phyloP scores from a whole-genome alignment of 2,888 invertebrate genomes.

The Drosophila quinaria region DNA sequence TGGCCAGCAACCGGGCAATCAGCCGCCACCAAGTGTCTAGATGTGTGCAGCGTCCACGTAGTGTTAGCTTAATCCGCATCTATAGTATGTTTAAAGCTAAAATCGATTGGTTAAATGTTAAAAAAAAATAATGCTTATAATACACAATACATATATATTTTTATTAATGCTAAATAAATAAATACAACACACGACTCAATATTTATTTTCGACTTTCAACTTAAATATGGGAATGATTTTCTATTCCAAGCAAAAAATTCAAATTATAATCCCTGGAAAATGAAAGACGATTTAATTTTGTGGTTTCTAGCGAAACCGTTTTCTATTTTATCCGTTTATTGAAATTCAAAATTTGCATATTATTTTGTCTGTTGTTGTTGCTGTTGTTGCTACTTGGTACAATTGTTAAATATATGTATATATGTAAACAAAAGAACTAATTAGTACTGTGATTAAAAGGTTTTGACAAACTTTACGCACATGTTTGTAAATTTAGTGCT shows the following conservation, averaged over 20 bases:
- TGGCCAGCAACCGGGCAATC: slow-evolving; percentile 68
- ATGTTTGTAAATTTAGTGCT: slow-evolving; percentile 49
- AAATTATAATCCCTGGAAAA: slow-evolving; percentile 2
- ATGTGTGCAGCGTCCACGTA: slow-evolving; percentile 11
- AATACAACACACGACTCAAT: slow-evolving; percentile 30
- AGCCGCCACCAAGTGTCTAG: slow-evolving; percentile 70
- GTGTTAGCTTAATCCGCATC: slow-evolving; percentile 22
- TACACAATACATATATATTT: slow-evolving; percentile 62
- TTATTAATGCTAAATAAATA: slow-evolving; percentile 73
- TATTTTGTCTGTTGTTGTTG: slow-evolving; percentile 21
- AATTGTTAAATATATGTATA: slow-evolving; percentile 59
- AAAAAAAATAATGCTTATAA: slow-evolving; percentile 54
- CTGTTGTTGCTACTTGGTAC: slow-evolving; percentile 59
- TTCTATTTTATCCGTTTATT: slow-evolving; percentile 59
- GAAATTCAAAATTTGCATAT: slow-evolving; percentile 52
- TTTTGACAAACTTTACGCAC: slow-evolving; percentile 45
- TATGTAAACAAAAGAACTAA: slow-evolving; percentile 55
- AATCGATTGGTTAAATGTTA: slow-evolving; percentile 57
- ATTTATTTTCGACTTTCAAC: neutral
- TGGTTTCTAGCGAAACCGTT: slow-evolving; percentile 16
- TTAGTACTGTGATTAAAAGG: slow-evolving; percentile 41
- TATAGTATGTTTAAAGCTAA: slow-evolving; percentile 40
- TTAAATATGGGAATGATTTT: too few species aligned
- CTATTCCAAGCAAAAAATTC: too few species aligned
- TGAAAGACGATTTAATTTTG: neutral